These are phyloP conservation scores for Trissonchulus sp. DNA, from an alignment of 2,888 invertebrate genomes.

Conservation along the genomic window DNA sequence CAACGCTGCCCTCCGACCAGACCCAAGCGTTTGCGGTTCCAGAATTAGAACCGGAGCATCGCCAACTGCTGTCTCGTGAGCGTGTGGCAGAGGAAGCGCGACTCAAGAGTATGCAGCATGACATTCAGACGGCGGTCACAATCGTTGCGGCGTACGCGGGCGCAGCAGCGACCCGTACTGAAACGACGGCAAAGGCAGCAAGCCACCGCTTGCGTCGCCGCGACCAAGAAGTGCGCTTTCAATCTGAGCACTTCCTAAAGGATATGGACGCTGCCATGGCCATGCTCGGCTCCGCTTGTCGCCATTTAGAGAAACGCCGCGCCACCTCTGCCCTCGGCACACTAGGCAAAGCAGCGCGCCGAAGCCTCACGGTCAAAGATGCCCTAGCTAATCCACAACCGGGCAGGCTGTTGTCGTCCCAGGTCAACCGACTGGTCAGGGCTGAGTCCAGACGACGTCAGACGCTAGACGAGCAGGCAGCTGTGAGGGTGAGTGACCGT, in stretches of 20 bases:
- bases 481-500: too few relatives aligned
- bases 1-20: not conserved
- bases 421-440: too few relatives aligned
- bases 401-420: too few relatives aligned
- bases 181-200: not conserved
- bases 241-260: not conserved
- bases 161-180: not conserved
- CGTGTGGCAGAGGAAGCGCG: not conserved
- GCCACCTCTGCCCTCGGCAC: not conserved
- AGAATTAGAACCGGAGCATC: not conserved
- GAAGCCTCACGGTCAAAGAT: not conserved
- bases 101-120: not conserved
- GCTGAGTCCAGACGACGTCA: too few relatives aligned
- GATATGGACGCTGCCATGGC: not conserved
- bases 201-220: not conserved
- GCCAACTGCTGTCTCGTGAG: not conserved
- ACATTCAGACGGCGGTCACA: not conserved
- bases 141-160: not conserved
- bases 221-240: not conserved
- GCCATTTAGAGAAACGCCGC: not conserved
- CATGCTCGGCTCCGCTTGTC: not conserved
- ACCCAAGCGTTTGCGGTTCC: not conserved
- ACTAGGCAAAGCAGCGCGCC: not conserved
- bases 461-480: too few relatives aligned
- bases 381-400: too few relatives aligned